phyloP scores from a whole-genome alignment of 2,888 invertebrate genomes.

The Callinectes sapidus region DNA sequence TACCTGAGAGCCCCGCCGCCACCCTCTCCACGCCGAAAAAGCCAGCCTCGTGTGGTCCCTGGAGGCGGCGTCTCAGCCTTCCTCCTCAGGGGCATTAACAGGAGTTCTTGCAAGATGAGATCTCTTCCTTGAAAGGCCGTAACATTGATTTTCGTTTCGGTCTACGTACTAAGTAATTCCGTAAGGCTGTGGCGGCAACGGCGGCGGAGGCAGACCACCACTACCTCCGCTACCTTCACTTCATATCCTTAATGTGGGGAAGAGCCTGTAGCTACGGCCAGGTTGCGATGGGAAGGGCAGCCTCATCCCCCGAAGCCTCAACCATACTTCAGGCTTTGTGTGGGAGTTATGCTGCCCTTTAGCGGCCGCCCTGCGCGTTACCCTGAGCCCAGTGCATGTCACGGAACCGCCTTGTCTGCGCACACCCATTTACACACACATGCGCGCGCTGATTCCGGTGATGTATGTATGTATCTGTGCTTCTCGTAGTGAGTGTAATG shows the following conservation, averaged over 20 bases:
- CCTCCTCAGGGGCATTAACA: neutral
- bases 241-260: constrained; percentile 9
- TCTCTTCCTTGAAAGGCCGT: neutral
- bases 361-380: neutral
- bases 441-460: neutral
- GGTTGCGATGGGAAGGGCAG: neutral
- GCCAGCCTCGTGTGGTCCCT: neutral
- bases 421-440: neutral
- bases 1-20: neutral
- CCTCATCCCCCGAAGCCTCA: constrained; percentile 15
- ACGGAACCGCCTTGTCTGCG: neutral
- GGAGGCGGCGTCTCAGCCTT: neutral
- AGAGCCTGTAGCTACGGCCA: constrained; percentile 7
- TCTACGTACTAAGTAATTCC: neutral
- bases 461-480: neutral
- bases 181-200: neutral
- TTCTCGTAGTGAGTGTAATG: neutral
- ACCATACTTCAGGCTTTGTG: constrained; percentile 9
- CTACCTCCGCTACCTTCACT: neutral
- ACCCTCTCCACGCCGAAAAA: neutral
- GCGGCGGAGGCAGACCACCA: neutral
- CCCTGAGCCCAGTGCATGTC: neutral
- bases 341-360: neutral
- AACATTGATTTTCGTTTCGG: constrained; percentile 15
- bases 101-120: neutral